Conservation (phyloP, 1,140 invertebrate species). For the Drosophila setifemur region DNA sequence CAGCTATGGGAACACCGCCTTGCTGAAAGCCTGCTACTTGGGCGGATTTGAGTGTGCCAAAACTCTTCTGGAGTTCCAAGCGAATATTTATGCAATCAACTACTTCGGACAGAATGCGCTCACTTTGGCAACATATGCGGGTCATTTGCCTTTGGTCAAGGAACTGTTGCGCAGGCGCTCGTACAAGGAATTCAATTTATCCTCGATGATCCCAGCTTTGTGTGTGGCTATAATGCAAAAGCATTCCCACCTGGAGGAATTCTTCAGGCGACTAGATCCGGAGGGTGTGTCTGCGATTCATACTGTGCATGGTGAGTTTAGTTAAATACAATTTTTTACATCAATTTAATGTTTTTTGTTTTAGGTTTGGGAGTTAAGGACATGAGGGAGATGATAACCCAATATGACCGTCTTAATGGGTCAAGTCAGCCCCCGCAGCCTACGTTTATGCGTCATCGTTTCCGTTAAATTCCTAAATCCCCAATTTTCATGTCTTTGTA, state of each 20-base stretch:
- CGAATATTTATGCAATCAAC: constrained; percentile 64
- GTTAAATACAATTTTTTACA: too few species aligned
- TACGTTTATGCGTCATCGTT: constrained; percentile 2
- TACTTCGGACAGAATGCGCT: constrained; percentile 77
- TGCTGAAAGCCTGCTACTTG: constrained; percentile 73
- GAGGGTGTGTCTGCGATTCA: constrained; percentile 26
- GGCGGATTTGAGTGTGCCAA: constrained; percentile 52
- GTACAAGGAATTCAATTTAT: constrained; percentile 73
- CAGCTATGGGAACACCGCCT: constrained; percentile 70
- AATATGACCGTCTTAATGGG: background rate
- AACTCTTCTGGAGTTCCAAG: constrained; percentile 51
- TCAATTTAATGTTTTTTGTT: background rate
- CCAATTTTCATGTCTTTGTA: too few species aligned
- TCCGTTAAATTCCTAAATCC: too few species aligned
- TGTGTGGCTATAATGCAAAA: constrained; percentile 62
- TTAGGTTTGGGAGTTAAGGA: constrained; percentile 52
- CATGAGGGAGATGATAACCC: constrained; percentile 30
- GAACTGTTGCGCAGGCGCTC: constrained; percentile 54
- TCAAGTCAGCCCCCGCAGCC: background rate
- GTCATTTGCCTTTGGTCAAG: constrained; percentile 50
- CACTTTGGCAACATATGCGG: constrained; percentile 64
- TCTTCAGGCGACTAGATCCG: constrained; percentile 47
- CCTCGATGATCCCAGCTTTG: constrained; percentile 70
- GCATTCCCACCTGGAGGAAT: constrained; percentile 42
- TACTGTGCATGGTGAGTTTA: constrained; percentile 66